Evolutionary conservation across 2,797 vertebrate genomes (phyloP), one percentile per base, ranked within the genome.

Genomic region (Etheostoma perlongum): DNA sequence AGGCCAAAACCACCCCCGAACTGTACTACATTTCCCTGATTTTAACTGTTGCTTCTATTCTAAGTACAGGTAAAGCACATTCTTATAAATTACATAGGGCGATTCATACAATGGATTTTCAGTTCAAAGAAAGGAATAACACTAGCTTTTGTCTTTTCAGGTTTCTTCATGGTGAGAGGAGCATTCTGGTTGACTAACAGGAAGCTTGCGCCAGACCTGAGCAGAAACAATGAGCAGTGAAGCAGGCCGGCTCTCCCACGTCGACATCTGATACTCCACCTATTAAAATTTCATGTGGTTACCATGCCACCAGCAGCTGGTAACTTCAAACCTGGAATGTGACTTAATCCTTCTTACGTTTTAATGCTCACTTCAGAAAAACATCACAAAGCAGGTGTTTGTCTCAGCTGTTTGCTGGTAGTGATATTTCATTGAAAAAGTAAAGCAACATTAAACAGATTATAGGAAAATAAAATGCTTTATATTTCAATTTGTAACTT

Each of bases 1-100:
- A 96, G 95, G 93, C 82, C 10, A 89, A 91, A 75, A 95, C 94
- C 33, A 96, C 94, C 3, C n/a, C 95, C 13, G 95, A 95, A 84
- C 89, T 96, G 72, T 96, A 95, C 85, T 90, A 94, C 84, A 75
- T 88, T 76, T 96, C 95, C 23, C 59, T 95, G 42, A 61, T 87
- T 40, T 76, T 95, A 30, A 92, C 94, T 5, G 90, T 83, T 4
- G 82, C 85, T 21, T 92, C 92, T 33, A 66, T 92, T 52, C 62
- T 93, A 58, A 93, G 94, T 58, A 91, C 94, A 94, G 94, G 95
- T 96, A 87, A 90, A 19, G 47, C 53, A 1, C 0, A 6, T 6
- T 49, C 7, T 53, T 46, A 9, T 47, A 4, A 25, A 64, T 42
- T n/a, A 13, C 13, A 19, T 16, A 30, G 5, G 3, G 25, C 2